Percentiles rank a stretch among this genome's conserved stretches.
These are phyloP conservation scores for Notarius quadriscutis DNA, from an alignment of 2,113 vertebrate genomes.

Conservation along the genomic window DNA sequence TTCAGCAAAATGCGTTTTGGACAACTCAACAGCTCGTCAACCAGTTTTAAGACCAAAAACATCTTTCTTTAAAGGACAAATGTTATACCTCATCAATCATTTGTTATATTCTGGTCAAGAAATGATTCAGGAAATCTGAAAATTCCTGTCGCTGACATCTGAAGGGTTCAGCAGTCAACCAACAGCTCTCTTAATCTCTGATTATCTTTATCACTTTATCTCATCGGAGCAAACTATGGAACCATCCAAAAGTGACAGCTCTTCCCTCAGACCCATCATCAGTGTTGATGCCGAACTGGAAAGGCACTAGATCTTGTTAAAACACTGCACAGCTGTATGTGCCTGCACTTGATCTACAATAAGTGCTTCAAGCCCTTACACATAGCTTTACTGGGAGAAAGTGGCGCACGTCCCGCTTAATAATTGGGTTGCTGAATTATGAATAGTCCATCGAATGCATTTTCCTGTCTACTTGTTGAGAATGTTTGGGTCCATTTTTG, in stretches of 20 bases:
- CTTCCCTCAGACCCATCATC: background rate
- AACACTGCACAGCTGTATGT: background rate
- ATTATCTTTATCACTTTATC: background rate
- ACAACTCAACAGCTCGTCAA: background rate
- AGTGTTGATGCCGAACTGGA: conserved; percentile 6
- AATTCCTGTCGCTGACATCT: background rate
- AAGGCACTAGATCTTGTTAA: conserved; percentile 21
- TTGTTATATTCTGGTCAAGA: conserved; percentile 7
- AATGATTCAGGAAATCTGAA: background rate
- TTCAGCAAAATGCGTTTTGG: background rate
- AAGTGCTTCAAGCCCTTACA: conserved; percentile 14
- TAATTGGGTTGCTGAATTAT: conserved; percentile 39
- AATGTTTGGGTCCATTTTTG: conserved; percentile 45
- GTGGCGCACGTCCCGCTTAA: background rate
- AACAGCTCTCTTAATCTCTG: conserved; percentile 1
- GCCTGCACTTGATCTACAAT: conserved; percentile 39
- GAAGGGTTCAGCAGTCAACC: background rate
- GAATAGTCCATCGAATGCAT: conserved; percentile 48
- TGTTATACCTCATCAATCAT: conserved; percentile 1
- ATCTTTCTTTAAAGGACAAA: conserved; percentile 15
- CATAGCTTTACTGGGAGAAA: background rate
- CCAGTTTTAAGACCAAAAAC: background rate
- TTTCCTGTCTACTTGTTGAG: conserved; percentile 43
- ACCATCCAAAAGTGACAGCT: conserved; percentile 23
- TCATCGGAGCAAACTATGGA: conserved; percentile 12